A percentile compares a stretch with the other conserved stretches of the same genome.
phyloP scores from a whole-genome alignment of 1,140 invertebrate genomes.

The Pseudomyrmex concolor region DNA sequence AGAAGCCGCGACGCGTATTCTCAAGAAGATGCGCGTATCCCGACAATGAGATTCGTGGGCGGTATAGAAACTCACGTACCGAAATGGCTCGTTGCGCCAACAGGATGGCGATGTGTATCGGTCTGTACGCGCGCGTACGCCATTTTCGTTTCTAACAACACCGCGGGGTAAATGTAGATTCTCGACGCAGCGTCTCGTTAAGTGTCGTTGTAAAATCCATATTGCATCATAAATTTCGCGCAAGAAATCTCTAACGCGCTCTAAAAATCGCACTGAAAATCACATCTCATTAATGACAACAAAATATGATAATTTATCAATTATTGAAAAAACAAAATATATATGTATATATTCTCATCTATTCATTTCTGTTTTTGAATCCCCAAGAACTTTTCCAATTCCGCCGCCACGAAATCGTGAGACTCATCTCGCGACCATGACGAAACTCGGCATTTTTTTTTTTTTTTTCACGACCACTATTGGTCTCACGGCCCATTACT shows the following conservation, averaged over 20 bases:
- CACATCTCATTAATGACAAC: conserved; percentile 4
- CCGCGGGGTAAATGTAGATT: conserved; percentile 7
- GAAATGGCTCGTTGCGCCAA: conserved; percentile 29
- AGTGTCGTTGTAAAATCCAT: conserved; percentile 18
- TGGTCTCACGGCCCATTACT: conserved; percentile 39
- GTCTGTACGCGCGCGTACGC: not conserved
- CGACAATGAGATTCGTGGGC: conserved; percentile 55
- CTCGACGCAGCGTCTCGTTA: not conserved
- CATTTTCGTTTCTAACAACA: conserved; percentile 42
- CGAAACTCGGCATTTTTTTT: conserved; percentile 9
- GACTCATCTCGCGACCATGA: conserved; percentile 37
- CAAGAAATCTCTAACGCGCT: not conserved
- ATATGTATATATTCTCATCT: no score
- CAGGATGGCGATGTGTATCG: conserved; percentile 18
- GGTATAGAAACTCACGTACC: conserved; percentile 36
- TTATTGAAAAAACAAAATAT: no score
- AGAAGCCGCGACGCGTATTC: conserved; percentile 7
- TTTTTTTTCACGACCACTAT: not conserved
- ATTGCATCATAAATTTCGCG: conserved; percentile 5
- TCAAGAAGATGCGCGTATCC: conserved; percentile 32
- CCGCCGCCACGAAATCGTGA: not conserved
- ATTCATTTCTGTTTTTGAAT: no score
- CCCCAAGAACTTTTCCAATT: not conserved
- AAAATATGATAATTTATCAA: no score
- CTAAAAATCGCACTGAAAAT: not conserved